Evolutionary conservation across 92 coral and sea anemone species (phyloP).

Genomic region (Palythoa caribaeorum): DNA sequence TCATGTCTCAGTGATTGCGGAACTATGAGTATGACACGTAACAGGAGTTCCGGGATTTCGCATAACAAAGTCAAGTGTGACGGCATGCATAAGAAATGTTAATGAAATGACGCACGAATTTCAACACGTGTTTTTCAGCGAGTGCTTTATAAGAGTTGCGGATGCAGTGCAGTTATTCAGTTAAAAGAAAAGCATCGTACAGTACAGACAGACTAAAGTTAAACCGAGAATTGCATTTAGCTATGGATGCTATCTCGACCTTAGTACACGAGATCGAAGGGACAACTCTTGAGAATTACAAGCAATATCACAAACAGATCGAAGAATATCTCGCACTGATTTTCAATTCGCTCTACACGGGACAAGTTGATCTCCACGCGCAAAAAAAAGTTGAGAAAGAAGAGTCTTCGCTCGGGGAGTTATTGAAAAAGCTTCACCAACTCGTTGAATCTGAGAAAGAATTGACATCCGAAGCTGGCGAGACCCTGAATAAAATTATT

Average conservation of each 20-base stretch:
- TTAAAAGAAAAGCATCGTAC: too few relatives aligned
- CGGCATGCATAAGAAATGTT: too few relatives aligned
- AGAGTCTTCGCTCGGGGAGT: slow-evolving; percentile 37
- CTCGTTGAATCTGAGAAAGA: slow-evolving; percentile 60
- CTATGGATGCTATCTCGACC: background rate
- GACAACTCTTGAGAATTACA: background rate
- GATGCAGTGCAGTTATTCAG: too few relatives aligned
- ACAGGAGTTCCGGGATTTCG: too few relatives aligned
- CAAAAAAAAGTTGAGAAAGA: background rate
- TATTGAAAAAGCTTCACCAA: slow-evolving; percentile 46
- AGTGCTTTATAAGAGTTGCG: too few relatives aligned
- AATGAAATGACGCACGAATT: too few relatives aligned
- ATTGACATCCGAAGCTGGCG: slow-evolving; percentile 47
- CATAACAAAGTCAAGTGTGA: too few relatives aligned
- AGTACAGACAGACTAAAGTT: too few relatives aligned
- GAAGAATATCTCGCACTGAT: slow-evolving; percentile 31
- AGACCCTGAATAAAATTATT: slow-evolving; percentile 46
- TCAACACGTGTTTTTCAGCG: too few relatives aligned
- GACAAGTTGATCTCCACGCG: slow-evolving; percentile 8
- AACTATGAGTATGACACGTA: too few relatives aligned
- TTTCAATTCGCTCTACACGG: slow-evolving; percentile 29
- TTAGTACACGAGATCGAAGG: slow-evolving; percentile 1
- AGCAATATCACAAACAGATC: background rate
- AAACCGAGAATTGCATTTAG: background rate
- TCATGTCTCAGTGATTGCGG: too few relatives aligned